These are phyloP conservation scores for Notodonta ziczac DNA, from an alignment of 2,888 invertebrate genomes.

Conservation along the genomic window DNA sequence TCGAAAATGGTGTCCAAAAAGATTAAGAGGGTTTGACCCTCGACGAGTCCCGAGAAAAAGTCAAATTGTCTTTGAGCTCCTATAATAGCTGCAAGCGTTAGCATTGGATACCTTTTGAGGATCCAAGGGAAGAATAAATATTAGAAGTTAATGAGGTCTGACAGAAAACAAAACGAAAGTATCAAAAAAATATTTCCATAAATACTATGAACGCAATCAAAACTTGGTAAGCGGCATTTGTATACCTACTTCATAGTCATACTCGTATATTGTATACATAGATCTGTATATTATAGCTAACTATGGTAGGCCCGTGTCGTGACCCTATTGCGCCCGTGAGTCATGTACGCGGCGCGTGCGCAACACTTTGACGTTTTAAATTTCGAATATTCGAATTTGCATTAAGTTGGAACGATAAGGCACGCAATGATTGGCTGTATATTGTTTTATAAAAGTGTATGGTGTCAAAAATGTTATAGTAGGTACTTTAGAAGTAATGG, in stretches of 20 bases:
- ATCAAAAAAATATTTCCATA: constrained; percentile 54
- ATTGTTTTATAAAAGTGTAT: constrained; percentile 1
- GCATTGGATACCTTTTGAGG: too few relatives aligned
- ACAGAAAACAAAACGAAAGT: constrained; percentile 12
- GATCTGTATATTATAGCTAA: constrained; percentile 48
- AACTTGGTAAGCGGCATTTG: constrained; percentile 65
- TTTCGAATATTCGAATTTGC: constrained; percentile 72
- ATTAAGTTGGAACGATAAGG: constrained; percentile 60
- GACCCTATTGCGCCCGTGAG: constrained; percentile 81
- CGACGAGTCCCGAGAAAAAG: too few relatives aligned
- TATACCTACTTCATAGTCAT: constrained; percentile 43
- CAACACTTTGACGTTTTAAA: constrained; percentile 72
- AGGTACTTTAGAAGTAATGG: too few relatives aligned
- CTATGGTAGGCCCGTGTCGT: constrained; percentile 65
- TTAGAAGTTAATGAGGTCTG: too few relatives aligned
- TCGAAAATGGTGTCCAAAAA: too few relatives aligned
- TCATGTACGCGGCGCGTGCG: constrained; percentile 79
- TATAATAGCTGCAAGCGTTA: too few relatives aligned
- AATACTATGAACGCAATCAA: constrained; percentile 63
- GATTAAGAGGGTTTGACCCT: too few relatives aligned
- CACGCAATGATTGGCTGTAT: constrained; percentile 43
- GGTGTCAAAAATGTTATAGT: neutral
- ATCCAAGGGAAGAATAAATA: too few relatives aligned
- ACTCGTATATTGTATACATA: constrained; percentile 35
- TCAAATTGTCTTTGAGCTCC: too few relatives aligned